Base-by-base conservation (phyloP, 2,888 invertebrate genomes). In the Rhamphomyia laevipes region DNA sequence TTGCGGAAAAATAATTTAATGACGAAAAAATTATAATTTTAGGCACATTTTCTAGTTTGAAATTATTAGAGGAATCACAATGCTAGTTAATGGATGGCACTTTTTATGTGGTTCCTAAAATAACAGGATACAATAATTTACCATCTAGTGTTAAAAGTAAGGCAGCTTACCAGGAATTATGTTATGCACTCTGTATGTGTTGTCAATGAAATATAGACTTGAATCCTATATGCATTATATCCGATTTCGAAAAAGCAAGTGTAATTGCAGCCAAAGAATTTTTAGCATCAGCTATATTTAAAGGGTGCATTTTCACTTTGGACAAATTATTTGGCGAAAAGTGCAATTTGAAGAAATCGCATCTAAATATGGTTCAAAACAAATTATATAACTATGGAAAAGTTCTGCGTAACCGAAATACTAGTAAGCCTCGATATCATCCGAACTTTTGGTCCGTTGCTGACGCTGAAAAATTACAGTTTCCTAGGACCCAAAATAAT, bases 61-160 rank as follows among this genome's bases (percentile, higher is more conserved):
- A 50, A 38, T 13, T 35, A 35, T 50, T 47, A 38, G 38, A 40
- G 27, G 47, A 50, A 41, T 23, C 44, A 44, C 43, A 45, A 31
- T 49, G 49, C 37, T 49, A n/a, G 30, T 43, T 49, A 33, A 43
- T 43, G 42, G 45, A 49, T 47, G 47, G 43, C 40, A 47, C 47
- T 27, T 47, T 45, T 43, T 40, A 49, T 46, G 35, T 49, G 23
- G 46, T 49, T 46, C 43, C 44, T n/a, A n/a, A 43, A 27, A 15
- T 43, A 50, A 46, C 21, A 43, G 43, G n/a, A 38, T 21, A 13
- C 47, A 47, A 35, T 33, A 44, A 44, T 47, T 50, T 31, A 50
- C 43, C 12, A 44, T 45, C 27, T 44, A 47, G 42, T 41, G 33
- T 37, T 37, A 48, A 43, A 43, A 37, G 23, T 35, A 35, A 35